A percentile compares a stretch with the other conserved stretches of the same genome.
Evolutionary conservation across 2,113 vertebrate species (phyloP).

Genomic region (Hymenochirus boettgeri): DNA sequence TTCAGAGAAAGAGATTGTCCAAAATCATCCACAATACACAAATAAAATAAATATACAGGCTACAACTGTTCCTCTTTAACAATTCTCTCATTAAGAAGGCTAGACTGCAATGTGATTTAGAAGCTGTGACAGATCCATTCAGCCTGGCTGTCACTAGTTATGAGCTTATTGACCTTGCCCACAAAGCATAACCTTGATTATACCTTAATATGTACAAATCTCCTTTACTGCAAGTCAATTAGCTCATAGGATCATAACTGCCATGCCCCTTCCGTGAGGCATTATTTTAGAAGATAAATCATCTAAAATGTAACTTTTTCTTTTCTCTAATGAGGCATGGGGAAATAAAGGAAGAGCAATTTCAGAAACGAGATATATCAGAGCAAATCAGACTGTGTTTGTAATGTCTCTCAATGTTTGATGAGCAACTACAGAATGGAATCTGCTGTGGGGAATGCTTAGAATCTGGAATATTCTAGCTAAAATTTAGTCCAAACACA

Average conservation of each 20-base stretch:
- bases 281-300: conserved; percentile 36
- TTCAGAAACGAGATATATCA: too few relatives aligned
- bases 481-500: too few relatives aligned
- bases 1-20: too few relatives aligned
- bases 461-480: too few relatives aligned
- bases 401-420: too few relatives aligned
- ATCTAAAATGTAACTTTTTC: conserved; percentile 14
- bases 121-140: conserved; percentile 29
- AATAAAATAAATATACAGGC: conserved; percentile 13
- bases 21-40: too few relatives aligned
- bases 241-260: conserved; percentile 32
- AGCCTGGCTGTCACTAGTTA: conserved; percentile 31
- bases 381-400: too few relatives aligned
- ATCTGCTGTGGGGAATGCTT: too few relatives aligned
- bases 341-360: conserved; percentile 7
- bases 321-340: conserved; percentile 19
- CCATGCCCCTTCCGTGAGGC: conserved; percentile 12
- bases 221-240: conserved; percentile 38
- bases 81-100: conserved; percentile 32
- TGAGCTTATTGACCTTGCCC: conserved; percentile 39
- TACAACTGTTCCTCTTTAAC: conserved; percentile 3
- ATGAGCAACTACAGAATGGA: too few relatives aligned
- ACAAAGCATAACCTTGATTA: conserved; percentile 37
- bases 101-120: conserved; percentile 13
- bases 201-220: conserved; percentile 42